phyloP scores from a whole-genome alignment of 2,888 invertebrate species.

The Drosophila prolongata region DNA sequence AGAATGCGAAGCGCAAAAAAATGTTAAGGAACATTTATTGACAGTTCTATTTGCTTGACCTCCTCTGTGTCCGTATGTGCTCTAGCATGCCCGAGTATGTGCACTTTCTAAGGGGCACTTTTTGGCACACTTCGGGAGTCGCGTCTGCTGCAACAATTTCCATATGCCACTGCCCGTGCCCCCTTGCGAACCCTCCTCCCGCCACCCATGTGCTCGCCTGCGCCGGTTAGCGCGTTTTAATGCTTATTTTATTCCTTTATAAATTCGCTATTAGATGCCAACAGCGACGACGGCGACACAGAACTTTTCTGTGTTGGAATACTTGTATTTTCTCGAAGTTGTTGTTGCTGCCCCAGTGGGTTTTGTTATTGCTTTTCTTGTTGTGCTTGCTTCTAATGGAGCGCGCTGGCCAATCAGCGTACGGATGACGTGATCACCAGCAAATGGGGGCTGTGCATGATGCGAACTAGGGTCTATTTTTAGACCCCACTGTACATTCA shows the following conservation, averaged over 20 bases:
- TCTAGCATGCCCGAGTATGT: background rate
- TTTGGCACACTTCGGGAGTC: conserved; percentile 64
- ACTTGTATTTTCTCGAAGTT: conserved; percentile 38
- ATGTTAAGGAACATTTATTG: background rate
- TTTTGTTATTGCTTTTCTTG: conserved; percentile 23
- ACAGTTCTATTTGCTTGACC: background rate
- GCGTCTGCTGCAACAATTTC: conserved; percentile 57
- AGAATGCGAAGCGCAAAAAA: too few relatives aligned
- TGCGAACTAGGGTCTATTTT: conserved; percentile 58
- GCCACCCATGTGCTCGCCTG: background rate
- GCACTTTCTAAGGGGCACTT: conserved; percentile 29
- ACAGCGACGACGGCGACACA: conserved; percentile 64
- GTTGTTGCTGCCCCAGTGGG: conserved; percentile 25
- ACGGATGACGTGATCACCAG: conserved; percentile 57
- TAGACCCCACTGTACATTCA: conserved; percentile 63
- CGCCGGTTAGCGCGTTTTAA: conserved; percentile 54
- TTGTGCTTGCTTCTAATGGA: conserved; percentile 40
- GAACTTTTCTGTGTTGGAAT: conserved; percentile 61
- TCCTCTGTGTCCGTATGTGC: conserved; percentile 1
- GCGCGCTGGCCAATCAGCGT: conserved; percentile 53
- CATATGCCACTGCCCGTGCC: conserved; percentile 36
- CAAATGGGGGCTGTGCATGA: conserved; percentile 59
- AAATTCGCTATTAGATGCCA: conserved; percentile 69
- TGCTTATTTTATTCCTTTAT: conserved; percentile 73
- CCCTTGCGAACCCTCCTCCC: background rate